Conservation (phyloP, 1,140 invertebrate species). For the Steinernema feltiae region DNA sequence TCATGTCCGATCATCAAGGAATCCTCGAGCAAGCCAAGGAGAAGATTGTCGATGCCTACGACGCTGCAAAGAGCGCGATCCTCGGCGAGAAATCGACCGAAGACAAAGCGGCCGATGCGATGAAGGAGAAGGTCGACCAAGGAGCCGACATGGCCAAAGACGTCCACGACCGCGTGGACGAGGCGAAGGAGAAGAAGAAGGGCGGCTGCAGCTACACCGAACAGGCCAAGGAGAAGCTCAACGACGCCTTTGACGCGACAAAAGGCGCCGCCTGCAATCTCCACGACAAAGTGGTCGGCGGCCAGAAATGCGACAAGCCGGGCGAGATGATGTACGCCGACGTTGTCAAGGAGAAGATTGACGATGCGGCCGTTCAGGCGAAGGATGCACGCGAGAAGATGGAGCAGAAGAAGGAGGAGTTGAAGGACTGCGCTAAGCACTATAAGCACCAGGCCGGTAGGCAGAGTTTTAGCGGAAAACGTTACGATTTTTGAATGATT, state of each 20-base stretch:
- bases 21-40: too few species aligned
- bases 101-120: too few species aligned
- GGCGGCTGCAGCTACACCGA: conserved; percentile 47
- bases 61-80: too few species aligned
- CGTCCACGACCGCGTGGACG: too few species aligned
- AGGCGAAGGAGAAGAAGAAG: too few species aligned
- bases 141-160: too few species aligned
- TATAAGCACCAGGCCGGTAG: background rate
- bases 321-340: background rate
- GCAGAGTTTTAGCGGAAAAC: background rate
- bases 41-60: too few species aligned
- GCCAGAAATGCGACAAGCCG: conserved; percentile 1
- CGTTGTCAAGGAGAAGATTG: background rate
- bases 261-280: background rate
- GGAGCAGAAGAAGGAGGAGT: background rate
- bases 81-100: too few species aligned
- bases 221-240: conserved; percentile 19
- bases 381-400: background rate
- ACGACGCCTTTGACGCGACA: background rate
- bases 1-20: too few species aligned
- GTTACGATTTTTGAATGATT: background rate
- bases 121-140: too few species aligned
- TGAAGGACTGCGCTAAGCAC: background rate
- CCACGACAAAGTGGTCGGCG: conserved; percentile 3
- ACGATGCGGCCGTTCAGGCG: background rate